Conservation (phyloP, 2,113 vertebrate species). For the Dasypus novemcinctus region DNA sequence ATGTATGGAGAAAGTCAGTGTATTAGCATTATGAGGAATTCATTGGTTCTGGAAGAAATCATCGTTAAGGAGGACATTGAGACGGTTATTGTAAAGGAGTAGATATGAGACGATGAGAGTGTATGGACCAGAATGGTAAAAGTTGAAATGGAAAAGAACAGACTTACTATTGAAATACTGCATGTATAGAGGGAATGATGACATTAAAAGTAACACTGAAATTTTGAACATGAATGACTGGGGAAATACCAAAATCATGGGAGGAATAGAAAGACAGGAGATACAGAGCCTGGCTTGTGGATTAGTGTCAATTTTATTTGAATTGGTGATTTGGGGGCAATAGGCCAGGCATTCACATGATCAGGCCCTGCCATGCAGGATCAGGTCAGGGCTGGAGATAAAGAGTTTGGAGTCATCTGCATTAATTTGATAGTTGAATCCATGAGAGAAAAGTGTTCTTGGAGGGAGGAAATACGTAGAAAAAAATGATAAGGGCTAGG, state of each 20-base stretch:
- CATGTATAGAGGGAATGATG: background rate
- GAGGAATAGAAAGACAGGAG: background rate
- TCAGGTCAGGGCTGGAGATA: background rate
- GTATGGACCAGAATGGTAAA: background rate
- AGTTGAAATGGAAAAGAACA: background rate
- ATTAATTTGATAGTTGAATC: background rate
- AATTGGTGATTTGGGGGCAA: background rate
- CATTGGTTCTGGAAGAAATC: background rate
- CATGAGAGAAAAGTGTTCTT: background rate
- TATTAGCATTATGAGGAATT: background rate
- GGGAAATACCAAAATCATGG: background rate
- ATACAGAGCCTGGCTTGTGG: background rate
- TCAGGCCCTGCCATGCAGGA: background rate
- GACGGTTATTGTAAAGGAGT: background rate
- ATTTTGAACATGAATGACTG: background rate
- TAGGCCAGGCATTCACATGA: background rate
- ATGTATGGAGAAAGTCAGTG: background rate
- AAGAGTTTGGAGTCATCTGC: background rate
- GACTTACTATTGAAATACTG: background rate
- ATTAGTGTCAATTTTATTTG: background rate
- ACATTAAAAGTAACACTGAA: background rate
- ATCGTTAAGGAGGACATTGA: background rate
- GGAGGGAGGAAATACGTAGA: background rate
- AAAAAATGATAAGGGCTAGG: background rate
- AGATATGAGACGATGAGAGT: background rate